These are phyloP conservation scores for Jacana jacana DNA, from an alignment of 2,113 vertebrate species.

Conservation along the genomic window DNA sequence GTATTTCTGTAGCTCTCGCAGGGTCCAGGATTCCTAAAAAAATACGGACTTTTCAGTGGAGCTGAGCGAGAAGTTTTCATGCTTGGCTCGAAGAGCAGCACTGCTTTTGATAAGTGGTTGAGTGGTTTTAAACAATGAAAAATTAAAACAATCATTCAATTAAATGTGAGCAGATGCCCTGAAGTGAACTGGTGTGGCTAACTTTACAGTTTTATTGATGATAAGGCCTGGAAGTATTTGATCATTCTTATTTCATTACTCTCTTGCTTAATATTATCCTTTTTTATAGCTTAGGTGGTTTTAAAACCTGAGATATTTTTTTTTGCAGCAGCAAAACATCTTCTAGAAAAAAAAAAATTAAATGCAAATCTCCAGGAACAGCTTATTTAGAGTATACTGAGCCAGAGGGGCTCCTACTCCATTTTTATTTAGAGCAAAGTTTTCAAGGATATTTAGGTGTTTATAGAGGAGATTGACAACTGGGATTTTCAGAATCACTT, in stretches of 20 bases:
- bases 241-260: constrained; percentile 49
- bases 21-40: neutral
- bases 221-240: constrained; percentile 25
- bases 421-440: neutral
- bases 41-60: neutral
- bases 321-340: neutral
- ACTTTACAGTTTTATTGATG: constrained; percentile 51
- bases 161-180: constrained; percentile 53
- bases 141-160: constrained; percentile 66
- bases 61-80: neutral
- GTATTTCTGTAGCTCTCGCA: neutral
- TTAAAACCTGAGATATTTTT: neutral
- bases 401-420: neutral
- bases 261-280: constrained; percentile 25
- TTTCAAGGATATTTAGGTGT: neutral
- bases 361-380: neutral
- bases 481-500: neutral
- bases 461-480: neutral
- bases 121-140: constrained; percentile 68
- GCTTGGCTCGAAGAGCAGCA: neutral
- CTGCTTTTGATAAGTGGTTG: constrained; percentile 46
- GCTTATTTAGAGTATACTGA: neutral
- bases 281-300: constrained; percentile 15
- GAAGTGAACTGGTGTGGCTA: constrained; percentile 47
- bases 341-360: neutral